Base-by-base conservation (phyloP, 1,140 invertebrate genomes). In the Papilio glaucus region DNA sequence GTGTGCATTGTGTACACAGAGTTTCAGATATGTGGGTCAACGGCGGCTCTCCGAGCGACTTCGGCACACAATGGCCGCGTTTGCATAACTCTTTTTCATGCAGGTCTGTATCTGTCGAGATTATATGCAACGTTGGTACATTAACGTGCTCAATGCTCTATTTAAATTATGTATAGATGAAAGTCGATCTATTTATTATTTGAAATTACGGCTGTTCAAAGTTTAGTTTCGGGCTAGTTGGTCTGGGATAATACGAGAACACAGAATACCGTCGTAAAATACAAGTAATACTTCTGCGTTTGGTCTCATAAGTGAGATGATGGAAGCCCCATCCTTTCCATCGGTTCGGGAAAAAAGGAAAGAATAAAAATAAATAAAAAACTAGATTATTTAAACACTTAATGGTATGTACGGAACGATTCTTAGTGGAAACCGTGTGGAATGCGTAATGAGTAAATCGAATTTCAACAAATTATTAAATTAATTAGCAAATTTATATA, bases 41-140 rank as follows among this genome's bases (percentile, higher is more conserved):
- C 61, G 61, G n/a, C 37, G 37, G 61, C 61, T 63, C 61, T 33
- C 61, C 33, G n/a, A 63, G 61, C 45, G 45, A 41, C 61, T 39
- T 63, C 61, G 4, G 15, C 33, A 38, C 37, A 63, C 61, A 63
- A 63, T 63, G 37, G 61, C 13, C 61, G 61, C 33, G 61, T 63
- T 63, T 63, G 61, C 61, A 63, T 63, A 63, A 63, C 61, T 63
- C 61, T 63, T 63, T 63, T 63, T 63, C 61, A 63, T 63, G 61
- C 61, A 63, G 37, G 39, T 39, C 29, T 62, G 24, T 63, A 63
- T 63, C 61, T 37, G 61, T 63, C 7, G 37, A 38, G 61, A 63
- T 63, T 63, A 63, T 63, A 39, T 18, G 15, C 15, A 62, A 33
- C 60, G 33, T 8, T 37, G 29, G 5, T 62, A 33, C 29, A 62